phyloP scores from a whole-genome alignment of 2,888 invertebrate genomes.

The Thalpophila matura region DNA sequence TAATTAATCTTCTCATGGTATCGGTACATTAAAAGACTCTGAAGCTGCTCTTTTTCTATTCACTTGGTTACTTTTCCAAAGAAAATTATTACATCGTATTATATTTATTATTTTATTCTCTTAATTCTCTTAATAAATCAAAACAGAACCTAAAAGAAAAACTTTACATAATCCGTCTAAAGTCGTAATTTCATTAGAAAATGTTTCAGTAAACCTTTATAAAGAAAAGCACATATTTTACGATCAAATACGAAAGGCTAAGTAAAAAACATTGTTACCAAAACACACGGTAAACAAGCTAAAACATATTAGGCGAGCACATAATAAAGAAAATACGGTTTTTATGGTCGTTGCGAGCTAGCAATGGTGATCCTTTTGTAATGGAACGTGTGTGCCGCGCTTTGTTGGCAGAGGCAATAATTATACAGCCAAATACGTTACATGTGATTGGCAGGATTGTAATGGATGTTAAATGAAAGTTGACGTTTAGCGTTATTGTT shows the following conservation, averaged over 20 bases:
- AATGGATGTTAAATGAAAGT: constrained; percentile 37
- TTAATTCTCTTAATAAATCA: too few relatives aligned
- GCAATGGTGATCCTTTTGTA: constrained; percentile 79
- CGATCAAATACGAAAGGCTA: constrained; percentile 60
- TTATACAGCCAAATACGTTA: constrained; percentile 42
- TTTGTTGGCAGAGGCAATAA: constrained; percentile 47
- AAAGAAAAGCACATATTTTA: constrained; percentile 48
- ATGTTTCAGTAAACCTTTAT: constrained; percentile 19
- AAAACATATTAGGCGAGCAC: constrained; percentile 75
- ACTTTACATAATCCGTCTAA: not conserved
- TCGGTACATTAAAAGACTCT: too few relatives aligned
- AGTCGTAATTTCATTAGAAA: constrained; percentile 31
- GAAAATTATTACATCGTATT: too few relatives aligned
- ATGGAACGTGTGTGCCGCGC: constrained; percentile 75
- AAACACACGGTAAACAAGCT: constrained; percentile 73
- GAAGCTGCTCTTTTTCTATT: too few relatives aligned
- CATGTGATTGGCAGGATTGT: constrained; percentile 35
- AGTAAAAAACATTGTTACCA: constrained; percentile 75
- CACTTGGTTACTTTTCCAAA: too few relatives aligned
- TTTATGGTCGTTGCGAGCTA: constrained; percentile 74
- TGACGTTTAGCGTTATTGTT: constrained; percentile 33
- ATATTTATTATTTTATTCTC: not conserved
- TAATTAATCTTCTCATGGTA: too few relatives aligned
- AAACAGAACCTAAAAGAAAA: not conserved
- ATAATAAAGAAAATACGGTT: constrained; percentile 79